A percentile compares a stretch with the other conserved stretches of the same genome.
Evolutionary conservation across 1,140 invertebrate genomes (phyloP).

Genomic region (Dolichoris vasculosae): DNA sequence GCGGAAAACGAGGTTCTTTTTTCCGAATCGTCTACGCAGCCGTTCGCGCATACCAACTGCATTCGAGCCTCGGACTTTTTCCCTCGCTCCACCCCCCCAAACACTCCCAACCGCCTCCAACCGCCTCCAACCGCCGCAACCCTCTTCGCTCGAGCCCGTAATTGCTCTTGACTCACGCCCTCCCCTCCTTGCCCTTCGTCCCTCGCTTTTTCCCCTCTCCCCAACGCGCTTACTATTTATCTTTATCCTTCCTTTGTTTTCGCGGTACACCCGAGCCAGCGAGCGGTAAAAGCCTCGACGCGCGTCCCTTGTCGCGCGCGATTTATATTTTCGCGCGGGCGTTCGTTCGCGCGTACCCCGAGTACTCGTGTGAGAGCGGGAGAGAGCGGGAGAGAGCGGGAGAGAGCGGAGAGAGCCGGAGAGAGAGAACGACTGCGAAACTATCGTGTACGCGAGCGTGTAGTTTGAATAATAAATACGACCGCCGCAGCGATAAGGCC

Average conservation of each 20-base stretch:
- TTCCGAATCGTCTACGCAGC: background rate
- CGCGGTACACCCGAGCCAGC: background rate
- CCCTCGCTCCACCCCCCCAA: background rate
- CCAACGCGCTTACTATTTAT: background rate
- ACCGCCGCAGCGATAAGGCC: constrained; percentile 60
- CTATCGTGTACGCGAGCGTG: background rate
- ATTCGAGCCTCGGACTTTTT: background rate
- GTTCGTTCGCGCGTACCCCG: background rate
- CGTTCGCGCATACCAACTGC: background rate
- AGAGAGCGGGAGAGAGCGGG: background rate
- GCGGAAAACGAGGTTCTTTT: background rate
- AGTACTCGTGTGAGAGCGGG: background rate
- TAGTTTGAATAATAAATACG: constrained; percentile 64
- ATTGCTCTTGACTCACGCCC: background rate
- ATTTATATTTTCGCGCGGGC: constrained; percentile 37
- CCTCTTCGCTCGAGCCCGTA: background rate
- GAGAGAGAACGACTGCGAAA: background rate
- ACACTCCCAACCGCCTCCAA: too few relatives aligned
- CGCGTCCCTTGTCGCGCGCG: background rate
- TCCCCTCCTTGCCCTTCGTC: background rate
- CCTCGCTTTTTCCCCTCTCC: background rate
- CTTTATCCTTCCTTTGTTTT: constrained; percentile 34
- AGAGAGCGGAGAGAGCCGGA: background rate
- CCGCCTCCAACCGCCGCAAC: background rate
- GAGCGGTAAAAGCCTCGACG: background rate